Evolutionary conservation across 2,113 vertebrate species (phyloP), one percentile per base, ranked within the genome.

Genomic region (Cyanistes caeruleus): DNA sequence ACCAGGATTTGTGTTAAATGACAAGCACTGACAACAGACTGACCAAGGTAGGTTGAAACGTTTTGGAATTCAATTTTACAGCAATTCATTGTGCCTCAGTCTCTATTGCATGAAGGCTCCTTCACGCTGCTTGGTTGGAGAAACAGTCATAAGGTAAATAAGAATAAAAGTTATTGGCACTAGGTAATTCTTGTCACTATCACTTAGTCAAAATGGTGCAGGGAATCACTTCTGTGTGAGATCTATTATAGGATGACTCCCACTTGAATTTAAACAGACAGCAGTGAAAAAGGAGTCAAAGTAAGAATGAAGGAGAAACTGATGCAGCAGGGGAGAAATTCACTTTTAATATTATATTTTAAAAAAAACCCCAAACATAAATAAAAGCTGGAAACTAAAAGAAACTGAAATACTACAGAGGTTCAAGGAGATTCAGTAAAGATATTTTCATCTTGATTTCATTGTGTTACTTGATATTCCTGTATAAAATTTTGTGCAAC

Each of bases 121-220:
- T 91, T 92, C 84, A 48, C 0, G 0, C 27, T 87, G 11, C 20
- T 44, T 85, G 37, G 70, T 44, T 78, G 41, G 41, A 87, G 48
- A 87, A 89, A 78, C 9, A 80, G 6, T 28, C 62, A 11, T 44
- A 94, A 84, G 21, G 65, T 91, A 95, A 96, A 81, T 88, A 94
- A 91, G 44, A 85, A 73, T 37, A 72, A 86, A 95, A 49, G 33
- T 46, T 80, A 62, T 25, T 84, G 21, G 35, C 53, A 93, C 15
- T 18, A 80, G 25, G 10, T 77, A 82, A 52, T 91, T 56, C 33
- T 84, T 92, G 70, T 87, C 74, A 85, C 67, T 89, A 46, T 70
- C 35, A 43, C 43, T 93, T 95, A 87, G 78, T 73, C 37, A 48
- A 62, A 82, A 49, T 23, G 24, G 7, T 73, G 51, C 31, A 95